A percentile compares a stretch with the other conserved stretches of the same genome.
phyloP scores from a whole-genome alignment of 1,140 invertebrate species.

The Probaryconus sp. region DNA sequence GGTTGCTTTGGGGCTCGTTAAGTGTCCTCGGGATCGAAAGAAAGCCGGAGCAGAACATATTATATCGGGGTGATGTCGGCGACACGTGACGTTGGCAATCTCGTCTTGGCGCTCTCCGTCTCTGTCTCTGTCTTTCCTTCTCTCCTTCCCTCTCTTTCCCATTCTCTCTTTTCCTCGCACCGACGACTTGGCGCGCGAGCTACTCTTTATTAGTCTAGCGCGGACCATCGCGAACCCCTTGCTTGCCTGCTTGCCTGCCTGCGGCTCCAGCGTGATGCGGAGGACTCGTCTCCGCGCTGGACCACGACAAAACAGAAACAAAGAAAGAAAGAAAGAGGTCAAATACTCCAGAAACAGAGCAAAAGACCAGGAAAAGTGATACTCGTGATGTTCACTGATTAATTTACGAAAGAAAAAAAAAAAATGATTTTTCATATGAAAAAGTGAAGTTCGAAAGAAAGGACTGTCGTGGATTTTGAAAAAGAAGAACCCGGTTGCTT shows the following conservation, averaged over 20 bases:
- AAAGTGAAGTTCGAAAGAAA: background rate
- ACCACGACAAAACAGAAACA: background rate
- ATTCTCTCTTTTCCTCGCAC: constrained; percentile 55
- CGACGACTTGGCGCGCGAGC: constrained; percentile 71
- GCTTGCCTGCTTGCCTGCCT: constrained; percentile 40
- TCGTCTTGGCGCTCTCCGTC: constrained; percentile 63
- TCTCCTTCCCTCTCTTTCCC: constrained; percentile 59
- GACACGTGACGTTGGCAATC: constrained; percentile 74
- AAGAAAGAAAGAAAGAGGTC: constrained; percentile 5
- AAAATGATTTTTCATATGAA: too few species aligned
- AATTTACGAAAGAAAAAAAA: background rate
- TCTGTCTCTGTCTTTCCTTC: constrained; percentile 57
- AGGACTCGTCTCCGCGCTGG: constrained; percentile 13
- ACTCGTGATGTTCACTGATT: background rate
- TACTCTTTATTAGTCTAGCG: constrained; percentile 76
- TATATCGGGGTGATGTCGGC: constrained; percentile 71
- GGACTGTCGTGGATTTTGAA: background rate
- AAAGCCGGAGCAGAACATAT: constrained; percentile 55
- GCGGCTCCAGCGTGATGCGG: constrained; percentile 57
- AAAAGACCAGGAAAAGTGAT: constrained; percentile 16
- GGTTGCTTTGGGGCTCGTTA: too few species aligned
- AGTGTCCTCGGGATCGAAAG: too few species aligned
- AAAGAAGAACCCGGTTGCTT: background rate
- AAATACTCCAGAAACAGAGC: background rate
- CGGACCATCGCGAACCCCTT: constrained; percentile 75